These are phyloP conservation scores for Zaprionus bogoriensis DNA, from an alignment of 2,888 invertebrate genomes.

Conservation along the genomic window DNA sequence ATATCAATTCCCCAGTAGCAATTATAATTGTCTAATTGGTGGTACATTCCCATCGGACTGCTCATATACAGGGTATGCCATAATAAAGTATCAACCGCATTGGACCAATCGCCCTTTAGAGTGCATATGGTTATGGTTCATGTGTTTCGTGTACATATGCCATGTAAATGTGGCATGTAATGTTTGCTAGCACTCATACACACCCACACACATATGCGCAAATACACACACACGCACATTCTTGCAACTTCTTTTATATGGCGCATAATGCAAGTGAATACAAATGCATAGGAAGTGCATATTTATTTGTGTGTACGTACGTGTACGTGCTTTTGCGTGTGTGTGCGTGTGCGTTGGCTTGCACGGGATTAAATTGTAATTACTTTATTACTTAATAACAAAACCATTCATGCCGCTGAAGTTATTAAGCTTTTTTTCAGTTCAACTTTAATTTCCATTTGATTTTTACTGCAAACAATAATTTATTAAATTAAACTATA, in stretches of 20 bases:
- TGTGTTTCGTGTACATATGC: conserved; percentile 27
- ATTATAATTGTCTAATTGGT: too few relatives aligned
- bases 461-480: conserved; percentile 39
- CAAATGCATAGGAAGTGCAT: neutral
- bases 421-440: conserved; percentile 54
- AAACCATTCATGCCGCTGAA: conserved; percentile 72
- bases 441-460: conserved; percentile 43
- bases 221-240: neutral
- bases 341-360: conserved; percentile 29
- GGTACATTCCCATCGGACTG: neutral
- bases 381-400: conserved; percentile 78
- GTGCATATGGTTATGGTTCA: conserved; percentile 6
- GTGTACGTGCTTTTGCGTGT: conserved; percentile 15
- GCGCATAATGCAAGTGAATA: neutral
- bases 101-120: neutral
- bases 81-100: conserved; percentile 10
- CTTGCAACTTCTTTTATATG: neutral
- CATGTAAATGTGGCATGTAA: conserved; percentile 39
- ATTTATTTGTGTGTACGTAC: conserved; percentile 4
- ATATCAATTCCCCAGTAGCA: too few relatives aligned
- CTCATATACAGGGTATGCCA: neutral
- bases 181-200: conserved; percentile 20
- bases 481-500: conserved; percentile 18
- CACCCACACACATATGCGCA: neutral
- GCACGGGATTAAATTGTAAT: conserved; percentile 70